Conservation (phyloP, 2,113 vertebrate species). For the Phaetusa simplex region DNA sequence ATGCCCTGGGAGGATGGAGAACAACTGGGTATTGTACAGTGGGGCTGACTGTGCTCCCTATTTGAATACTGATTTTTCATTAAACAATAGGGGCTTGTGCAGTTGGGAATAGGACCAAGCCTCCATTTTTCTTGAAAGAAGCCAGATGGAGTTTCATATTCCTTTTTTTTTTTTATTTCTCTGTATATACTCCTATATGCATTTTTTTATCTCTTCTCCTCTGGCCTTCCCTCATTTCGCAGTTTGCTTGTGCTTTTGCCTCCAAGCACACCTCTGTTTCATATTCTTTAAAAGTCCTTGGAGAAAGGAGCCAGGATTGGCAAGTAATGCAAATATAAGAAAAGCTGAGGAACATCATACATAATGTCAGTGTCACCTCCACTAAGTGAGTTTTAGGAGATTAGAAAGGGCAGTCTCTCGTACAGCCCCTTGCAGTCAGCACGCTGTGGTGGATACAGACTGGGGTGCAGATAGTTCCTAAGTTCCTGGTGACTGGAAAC, state of each 20-base stretch:
- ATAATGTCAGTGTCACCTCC: neutral
- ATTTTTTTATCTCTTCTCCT: neutral
- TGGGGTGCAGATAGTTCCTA: neutral
- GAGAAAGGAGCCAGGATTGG: neutral
- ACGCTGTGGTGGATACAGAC: neutral
- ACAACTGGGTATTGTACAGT: neutral
- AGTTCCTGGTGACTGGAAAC: neutral
- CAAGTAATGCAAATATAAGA: neutral
- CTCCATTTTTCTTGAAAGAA: neutral
- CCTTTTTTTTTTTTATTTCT: neutral
- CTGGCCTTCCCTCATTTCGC: neutral
- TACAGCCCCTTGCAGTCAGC: neutral
- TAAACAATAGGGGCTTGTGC: conserved; percentile 8
- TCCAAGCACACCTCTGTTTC: neutral
- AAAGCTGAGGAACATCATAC: neutral
- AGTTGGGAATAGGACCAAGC: neutral
- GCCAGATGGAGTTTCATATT: neutral
- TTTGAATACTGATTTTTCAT: conserved; percentile 22
- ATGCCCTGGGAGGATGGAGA: neutral
- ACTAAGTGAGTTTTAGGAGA: neutral
- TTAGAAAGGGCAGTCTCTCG: neutral
- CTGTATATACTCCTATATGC: neutral
- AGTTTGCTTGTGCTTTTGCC: neutral
- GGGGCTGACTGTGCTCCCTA: neutral
- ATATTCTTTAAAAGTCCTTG: neutral